Percentiles rank a stretch among this genome's conserved stretches.
Evolutionary conservation across 2,797 vertebrate species (phyloP).

Genomic region (Propithecus deckenii): DNA sequence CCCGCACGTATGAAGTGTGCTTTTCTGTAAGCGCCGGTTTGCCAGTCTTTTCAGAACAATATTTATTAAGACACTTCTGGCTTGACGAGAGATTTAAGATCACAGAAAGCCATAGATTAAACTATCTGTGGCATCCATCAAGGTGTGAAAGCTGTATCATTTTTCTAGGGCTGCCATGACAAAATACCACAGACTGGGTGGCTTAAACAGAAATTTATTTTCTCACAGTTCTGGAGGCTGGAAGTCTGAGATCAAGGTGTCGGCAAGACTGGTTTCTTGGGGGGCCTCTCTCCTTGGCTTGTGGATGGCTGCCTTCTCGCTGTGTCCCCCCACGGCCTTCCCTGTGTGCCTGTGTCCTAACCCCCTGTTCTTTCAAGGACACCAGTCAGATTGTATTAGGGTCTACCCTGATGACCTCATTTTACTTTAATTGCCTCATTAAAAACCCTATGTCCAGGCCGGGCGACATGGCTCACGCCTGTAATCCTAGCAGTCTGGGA

Average conservation of each 20-base stretch:
- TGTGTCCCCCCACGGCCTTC: fast-evolving
- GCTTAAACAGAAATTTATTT: background rate
- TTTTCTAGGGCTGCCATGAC: background rate
- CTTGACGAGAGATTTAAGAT: background rate
- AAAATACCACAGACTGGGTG: background rate
- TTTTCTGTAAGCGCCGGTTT: background rate
- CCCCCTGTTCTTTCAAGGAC: too few species aligned
- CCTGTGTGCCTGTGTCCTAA: background rate
- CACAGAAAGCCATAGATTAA: background rate
- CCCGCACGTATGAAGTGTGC: fast-evolving
- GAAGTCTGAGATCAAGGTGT: background rate
- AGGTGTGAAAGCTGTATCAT: background rate
- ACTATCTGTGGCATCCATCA: too few species aligned
- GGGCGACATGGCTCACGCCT: too few species aligned
- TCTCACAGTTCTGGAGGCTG: background rate
- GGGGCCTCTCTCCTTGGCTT: background rate
- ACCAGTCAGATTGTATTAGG: fast-evolving
- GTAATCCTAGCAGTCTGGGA: too few species aligned
- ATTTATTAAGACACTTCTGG: background rate
- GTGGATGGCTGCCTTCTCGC: fast-evolving
- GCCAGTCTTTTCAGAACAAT: background rate
- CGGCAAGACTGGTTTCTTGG: background rate
- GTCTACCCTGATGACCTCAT: background rate
- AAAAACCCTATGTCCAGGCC: background rate
- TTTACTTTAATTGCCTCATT: background rate